phyloP scores from a whole-genome alignment of 2,113 vertebrate species.

The Colossoma macropomum region DNA sequence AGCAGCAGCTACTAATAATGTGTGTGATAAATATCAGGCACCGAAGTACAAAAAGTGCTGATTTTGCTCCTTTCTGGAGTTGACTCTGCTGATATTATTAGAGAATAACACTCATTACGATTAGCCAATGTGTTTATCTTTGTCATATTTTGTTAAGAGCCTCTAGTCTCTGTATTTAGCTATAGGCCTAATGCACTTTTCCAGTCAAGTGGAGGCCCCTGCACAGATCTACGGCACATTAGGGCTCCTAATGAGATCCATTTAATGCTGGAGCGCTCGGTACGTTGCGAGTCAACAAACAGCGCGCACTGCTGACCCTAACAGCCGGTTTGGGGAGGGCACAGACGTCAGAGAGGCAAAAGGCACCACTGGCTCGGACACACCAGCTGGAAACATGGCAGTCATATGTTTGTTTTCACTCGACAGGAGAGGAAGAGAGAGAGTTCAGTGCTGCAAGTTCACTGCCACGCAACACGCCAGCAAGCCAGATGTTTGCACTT shows the following conservation, averaged over 20 bases:
- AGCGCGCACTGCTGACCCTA: conserved; percentile 44
- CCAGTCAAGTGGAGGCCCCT: conserved; percentile 47
- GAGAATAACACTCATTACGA: background rate
- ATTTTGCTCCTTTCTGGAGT: background rate
- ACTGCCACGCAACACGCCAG: conserved; percentile 53
- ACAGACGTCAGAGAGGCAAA: conserved; percentile 41
- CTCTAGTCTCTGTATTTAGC: conserved; percentile 26
- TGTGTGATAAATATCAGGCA: background rate
- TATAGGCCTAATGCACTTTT: conserved; percentile 42
- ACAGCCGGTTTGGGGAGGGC: conserved; percentile 34
- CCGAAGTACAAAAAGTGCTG: background rate
- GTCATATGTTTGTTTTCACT: conserved; percentile 60
- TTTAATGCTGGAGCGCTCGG: conserved; percentile 42
- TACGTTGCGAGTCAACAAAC: conserved; percentile 55
- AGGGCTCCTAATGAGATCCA: conserved; percentile 47
- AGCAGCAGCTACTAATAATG: background rate
- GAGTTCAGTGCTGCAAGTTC: conserved; percentile 49
- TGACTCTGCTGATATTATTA: background rate
- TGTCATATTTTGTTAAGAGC: conserved; percentile 29
- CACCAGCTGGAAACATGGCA: conserved; percentile 52
- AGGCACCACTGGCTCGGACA: conserved; percentile 25
- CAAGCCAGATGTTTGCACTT: conserved; percentile 60
- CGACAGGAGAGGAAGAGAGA: conserved; percentile 53
- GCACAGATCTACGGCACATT: conserved; percentile 58
- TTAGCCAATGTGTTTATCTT: conserved; percentile 35